A percentile compares a stretch with the other conserved stretches of the same genome.
These are phyloP conservation scores for Rhagonycha fulva DNA, from an alignment of 2,888 invertebrate genomes.

Conservation along the genomic window DNA sequence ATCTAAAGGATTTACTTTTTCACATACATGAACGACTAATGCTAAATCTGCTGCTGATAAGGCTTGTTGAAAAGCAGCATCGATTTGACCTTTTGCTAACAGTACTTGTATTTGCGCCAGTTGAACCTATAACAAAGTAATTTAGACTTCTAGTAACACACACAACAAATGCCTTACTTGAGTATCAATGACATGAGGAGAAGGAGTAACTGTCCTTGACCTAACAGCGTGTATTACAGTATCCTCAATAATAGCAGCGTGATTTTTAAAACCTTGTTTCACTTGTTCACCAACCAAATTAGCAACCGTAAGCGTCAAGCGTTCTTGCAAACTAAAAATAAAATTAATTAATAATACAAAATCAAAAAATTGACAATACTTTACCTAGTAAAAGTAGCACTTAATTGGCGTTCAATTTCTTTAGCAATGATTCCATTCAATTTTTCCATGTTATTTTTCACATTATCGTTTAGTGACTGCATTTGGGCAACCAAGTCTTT, in stretches of 20 bases:
- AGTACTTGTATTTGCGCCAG: slow-evolving; percentile 72
- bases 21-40: slow-evolving; percentile 85
- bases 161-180: slow-evolving; percentile 46
- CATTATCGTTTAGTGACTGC: slow-evolving; percentile 50
- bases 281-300: slow-evolving; percentile 55
- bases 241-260: slow-evolving; percentile 64
- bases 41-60: slow-evolving; percentile 85
- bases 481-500: slow-evolving; percentile 54
- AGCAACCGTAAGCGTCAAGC: slow-evolving; percentile 50
- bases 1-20: slow-evolving; percentile 76
- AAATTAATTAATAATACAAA: neutral
- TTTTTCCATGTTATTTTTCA: slow-evolving; percentile 51
- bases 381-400: slow-evolving; percentile 49
- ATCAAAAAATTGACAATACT: slow-evolving; percentile 7
- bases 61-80: slow-evolving; percentile 90
- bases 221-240: slow-evolving; percentile 64
- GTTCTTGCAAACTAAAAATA: slow-evolving; percentile 51
- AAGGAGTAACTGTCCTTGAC: slow-evolving; percentile 77
- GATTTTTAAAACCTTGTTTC: slow-evolving; percentile 59
- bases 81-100: slow-evolving; percentile 73
- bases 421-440: slow-evolving; percentile 43
- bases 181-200: slow-evolving; percentile 63
- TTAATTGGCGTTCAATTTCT: slow-evolving; percentile 52
- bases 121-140: slow-evolving; percentile 55
- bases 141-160: neutral